phyloP scores from a whole-genome alignment of 2,888 invertebrate genomes.

The Platerodrilus igneus region DNA sequence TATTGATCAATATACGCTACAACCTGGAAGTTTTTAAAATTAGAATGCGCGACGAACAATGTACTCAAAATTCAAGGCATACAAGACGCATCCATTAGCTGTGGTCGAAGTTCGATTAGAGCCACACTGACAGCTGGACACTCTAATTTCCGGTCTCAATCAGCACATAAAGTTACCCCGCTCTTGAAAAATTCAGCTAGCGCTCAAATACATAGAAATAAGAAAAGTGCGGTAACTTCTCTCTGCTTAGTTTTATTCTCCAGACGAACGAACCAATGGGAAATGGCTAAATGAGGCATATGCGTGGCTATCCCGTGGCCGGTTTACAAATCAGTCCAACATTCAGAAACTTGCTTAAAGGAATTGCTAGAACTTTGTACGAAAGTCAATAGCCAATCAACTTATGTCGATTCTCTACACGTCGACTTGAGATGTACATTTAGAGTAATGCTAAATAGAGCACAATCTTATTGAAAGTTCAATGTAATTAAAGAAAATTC shows the following conservation, averaged over 20 bases:
- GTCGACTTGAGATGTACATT: too few relatives aligned
- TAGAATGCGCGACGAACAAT: conserved; percentile 21
- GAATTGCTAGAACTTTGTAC: conserved; percentile 37
- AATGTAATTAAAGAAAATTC: too few relatives aligned
- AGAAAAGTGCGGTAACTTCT: conserved; percentile 36
- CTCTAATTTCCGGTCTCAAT: conserved; percentile 37
- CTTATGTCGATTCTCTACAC: too few relatives aligned
- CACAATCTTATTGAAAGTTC: too few relatives aligned
- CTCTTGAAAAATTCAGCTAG: conserved; percentile 35
- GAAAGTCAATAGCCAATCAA: conserved; percentile 42
- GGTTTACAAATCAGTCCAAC: conserved; percentile 44
- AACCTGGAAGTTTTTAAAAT: too few relatives aligned
- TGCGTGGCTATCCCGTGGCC: conserved; percentile 38
- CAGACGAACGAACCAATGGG: conserved; percentile 30
- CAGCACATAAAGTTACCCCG: conserved; percentile 33
- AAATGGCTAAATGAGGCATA: conserved; percentile 38
- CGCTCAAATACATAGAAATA: conserved; percentile 37
- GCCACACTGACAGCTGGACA: conserved; percentile 25
- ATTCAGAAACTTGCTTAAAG: conserved; percentile 42
- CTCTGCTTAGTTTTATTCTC: conserved; percentile 36
- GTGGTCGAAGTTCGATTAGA: conserved; percentile 23
- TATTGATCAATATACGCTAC: too few relatives aligned
- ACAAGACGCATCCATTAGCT: conserved; percentile 25
- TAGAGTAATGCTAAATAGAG: too few relatives aligned
- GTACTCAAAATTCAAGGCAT: conserved; percentile 25